These are phyloP conservation scores for Rhinoptilus africanus DNA, from an alignment of 2,113 vertebrate genomes.

Conservation along the genomic window DNA sequence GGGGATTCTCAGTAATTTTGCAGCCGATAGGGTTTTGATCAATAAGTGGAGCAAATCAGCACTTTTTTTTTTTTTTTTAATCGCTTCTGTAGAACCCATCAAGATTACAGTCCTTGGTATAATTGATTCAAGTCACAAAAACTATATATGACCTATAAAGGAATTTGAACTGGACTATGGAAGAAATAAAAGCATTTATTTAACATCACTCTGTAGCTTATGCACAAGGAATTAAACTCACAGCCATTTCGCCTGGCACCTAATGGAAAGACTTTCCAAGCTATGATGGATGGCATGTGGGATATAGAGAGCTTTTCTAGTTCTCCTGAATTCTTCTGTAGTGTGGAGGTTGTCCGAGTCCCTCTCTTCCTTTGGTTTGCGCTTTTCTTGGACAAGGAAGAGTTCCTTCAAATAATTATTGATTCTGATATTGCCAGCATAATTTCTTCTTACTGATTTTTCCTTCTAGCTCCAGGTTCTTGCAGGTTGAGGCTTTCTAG, in stretches of 20 bases:
- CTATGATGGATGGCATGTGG: background rate
- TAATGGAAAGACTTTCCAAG: background rate
- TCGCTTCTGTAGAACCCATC: background rate
- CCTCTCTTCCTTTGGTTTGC: background rate
- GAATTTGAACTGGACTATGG: background rate
- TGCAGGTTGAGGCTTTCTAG: background rate
- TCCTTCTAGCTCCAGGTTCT: background rate
- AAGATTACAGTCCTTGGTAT: background rate
- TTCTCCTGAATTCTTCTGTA: background rate
- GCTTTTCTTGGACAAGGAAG: background rate
- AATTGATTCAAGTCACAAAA: background rate
- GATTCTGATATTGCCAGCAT: background rate
- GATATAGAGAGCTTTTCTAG: background rate
- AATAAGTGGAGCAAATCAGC: background rate
- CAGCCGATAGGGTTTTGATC: background rate
- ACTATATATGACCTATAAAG: background rate
- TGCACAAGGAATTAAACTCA: background rate
- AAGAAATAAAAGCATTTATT: background rate
- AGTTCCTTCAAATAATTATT: background rate
- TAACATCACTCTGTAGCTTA: background rate
- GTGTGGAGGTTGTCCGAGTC: background rate
- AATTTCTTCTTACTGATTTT: constrained; percentile 44
- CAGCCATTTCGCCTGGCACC: background rate
- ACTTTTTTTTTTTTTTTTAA: fast-evolving
- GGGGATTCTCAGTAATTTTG: background rate